Percentiles rank a stretch among this genome's conserved stretches.
These are phyloP conservation scores for Chromobotia macracanthus DNA, from an alignment of 2,797 vertebrate species.

Conservation along the genomic window DNA sequence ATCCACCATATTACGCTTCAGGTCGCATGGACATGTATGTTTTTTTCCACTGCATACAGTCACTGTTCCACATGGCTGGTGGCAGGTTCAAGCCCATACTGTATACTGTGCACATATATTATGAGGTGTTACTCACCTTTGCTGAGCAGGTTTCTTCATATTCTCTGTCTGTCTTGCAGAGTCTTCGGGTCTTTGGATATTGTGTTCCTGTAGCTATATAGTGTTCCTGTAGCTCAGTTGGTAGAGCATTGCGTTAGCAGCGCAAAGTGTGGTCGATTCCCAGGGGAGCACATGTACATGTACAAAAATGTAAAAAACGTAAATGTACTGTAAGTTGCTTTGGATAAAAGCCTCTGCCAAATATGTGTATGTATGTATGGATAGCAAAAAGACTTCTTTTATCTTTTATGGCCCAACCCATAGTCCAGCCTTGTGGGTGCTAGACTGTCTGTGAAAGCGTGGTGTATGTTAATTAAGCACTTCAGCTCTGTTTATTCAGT, in stretches of 20 bases:
- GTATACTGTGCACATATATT: too few relatives aligned
- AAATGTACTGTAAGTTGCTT: too few relatives aligned
- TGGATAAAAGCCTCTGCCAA: too few relatives aligned
- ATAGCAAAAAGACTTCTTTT: neutral
- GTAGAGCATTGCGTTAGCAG: too few relatives aligned
- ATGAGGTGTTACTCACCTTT: neutral
- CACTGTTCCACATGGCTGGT: slow-evolving; percentile 53
- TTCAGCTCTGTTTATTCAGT: slow-evolving; percentile 68
- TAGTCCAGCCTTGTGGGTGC: slow-evolving; percentile 8
- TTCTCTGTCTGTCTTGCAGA: neutral
- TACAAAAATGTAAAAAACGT: too few relatives aligned
- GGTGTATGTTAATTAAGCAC: slow-evolving; percentile 47
- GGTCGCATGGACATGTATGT: slow-evolving; percentile 63
- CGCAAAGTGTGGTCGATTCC: too few relatives aligned
- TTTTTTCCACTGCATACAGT: too few relatives aligned
- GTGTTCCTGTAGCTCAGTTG: slow-evolving; percentile 13
- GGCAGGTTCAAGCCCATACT: slow-evolving; percentile 53
- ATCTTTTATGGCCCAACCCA: too few relatives aligned
- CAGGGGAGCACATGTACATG: too few relatives aligned
- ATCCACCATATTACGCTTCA: slow-evolving; percentile 58
- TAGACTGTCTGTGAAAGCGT: slow-evolving; percentile 47
- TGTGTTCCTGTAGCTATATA: too few relatives aligned
- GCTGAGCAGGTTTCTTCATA: neutral
- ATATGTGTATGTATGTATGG: slow-evolving; percentile 28
- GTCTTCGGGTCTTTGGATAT: too few relatives aligned